Evolutionary conservation across 2,888 invertebrate genomes (phyloP).

Genomic region (Netelia melanura): DNA sequence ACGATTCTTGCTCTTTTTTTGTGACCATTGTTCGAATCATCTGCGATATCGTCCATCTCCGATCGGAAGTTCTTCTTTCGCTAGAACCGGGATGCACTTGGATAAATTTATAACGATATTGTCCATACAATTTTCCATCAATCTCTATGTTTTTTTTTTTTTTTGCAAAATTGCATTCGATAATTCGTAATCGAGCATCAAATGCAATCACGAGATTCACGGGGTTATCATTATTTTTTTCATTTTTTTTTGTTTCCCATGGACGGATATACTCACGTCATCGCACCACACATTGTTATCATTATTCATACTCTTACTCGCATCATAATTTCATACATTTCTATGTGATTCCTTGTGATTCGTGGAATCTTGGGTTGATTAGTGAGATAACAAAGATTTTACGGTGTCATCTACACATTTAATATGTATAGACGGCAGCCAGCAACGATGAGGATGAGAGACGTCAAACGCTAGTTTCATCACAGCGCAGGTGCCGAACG

Average conservation of each 20-base stretch:
- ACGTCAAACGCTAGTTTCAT: constrained; percentile 71
- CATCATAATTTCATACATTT: background rate
- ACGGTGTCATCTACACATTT: background rate
- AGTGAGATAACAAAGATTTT: constrained; percentile 13
- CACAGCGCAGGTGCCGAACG: constrained; percentile 91
- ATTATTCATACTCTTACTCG: constrained; percentile 2
- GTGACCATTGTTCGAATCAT: no score
- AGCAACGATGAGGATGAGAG: constrained; percentile 41
- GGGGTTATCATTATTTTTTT: constrained; percentile 1
- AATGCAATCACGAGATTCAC: constrained; percentile 37
- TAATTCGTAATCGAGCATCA: background rate
- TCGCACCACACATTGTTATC: constrained; percentile 48
- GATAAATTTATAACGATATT: constrained; percentile 9
- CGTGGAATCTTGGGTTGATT: constrained; percentile 1
- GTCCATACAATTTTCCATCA: constrained; percentile 16
- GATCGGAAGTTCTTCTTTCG: no score
- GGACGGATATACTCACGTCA: constrained; percentile 68
- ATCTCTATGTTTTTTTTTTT: background rate
- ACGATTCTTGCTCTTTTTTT: background rate
- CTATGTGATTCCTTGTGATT: background rate
- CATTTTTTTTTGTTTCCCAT: constrained; percentile 33
- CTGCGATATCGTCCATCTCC: no score
- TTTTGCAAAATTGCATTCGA: background rate
- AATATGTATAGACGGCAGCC: background rate
- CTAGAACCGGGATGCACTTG: background rate